Conservation (phyloP, 1,140 invertebrate species). For the Arctopsyche grandis region DNA sequence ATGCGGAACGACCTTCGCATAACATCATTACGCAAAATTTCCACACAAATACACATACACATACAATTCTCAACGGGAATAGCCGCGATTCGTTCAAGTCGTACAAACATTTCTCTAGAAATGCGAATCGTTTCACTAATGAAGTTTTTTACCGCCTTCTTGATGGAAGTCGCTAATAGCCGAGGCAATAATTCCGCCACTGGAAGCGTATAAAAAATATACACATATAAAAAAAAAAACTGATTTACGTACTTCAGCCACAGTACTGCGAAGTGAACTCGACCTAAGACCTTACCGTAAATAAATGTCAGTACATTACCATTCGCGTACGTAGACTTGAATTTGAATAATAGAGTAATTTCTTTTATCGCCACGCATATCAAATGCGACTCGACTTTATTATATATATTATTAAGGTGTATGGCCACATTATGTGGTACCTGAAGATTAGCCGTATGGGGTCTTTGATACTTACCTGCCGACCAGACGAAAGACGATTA, state of each 20-base stretch:
- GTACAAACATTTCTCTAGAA: too few species aligned
- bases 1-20: too few species aligned
- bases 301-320: constrained; percentile 29
- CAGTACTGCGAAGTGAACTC: not conserved
- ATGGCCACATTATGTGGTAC: too few species aligned
- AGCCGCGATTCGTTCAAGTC: too few species aligned
- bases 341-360: constrained; percentile 46
- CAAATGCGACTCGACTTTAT: constrained; percentile 21
- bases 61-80: too few species aligned
- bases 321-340: constrained; percentile 18
- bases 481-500: not conserved
- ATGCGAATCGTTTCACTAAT: too few species aligned
- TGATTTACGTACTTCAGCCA: not conserved
- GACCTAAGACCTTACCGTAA: constrained; percentile 2
- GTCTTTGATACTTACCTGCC: not conserved
- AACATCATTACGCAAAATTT: too few species aligned
- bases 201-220: not conserved
- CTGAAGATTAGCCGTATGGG: not conserved
- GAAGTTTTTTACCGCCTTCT: too few species aligned
- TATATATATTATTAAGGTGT: too few species aligned
- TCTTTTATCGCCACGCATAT: constrained; percentile 23
- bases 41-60: too few species aligned
- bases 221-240: not conserved
- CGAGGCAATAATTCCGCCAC: not conserved
- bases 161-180: not conserved